Percentiles rank a stretch among this genome's conserved stretches.
These are phyloP conservation scores for Apis florea DNA, from an alignment of 1,140 invertebrate species.

Conservation along the genomic window DNA sequence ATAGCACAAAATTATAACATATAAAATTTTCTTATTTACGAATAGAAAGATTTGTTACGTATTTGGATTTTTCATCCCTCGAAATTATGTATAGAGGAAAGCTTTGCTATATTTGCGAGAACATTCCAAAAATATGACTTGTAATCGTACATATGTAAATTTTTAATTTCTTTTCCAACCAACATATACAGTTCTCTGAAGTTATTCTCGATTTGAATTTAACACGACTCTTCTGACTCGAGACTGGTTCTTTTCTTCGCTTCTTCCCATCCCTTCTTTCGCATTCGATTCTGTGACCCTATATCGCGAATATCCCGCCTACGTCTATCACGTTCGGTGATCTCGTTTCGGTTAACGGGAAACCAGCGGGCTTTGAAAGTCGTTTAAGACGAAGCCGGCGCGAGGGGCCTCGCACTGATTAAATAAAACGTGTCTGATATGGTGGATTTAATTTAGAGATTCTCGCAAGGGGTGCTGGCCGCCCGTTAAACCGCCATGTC, in stretches of 20 bases:
- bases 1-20: no score
- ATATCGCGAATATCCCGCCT: conserved; percentile 54
- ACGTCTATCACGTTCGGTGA: conserved; percentile 56
- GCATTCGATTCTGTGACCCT: conserved; percentile 47
- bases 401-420: conserved; percentile 68
- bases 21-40: no score
- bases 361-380: conserved; percentile 67
- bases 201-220: background rate
- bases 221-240: background rate
- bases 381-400: conserved; percentile 63
- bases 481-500: conserved; percentile 43
- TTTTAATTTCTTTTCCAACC: no score
- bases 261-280: conserved; percentile 13
- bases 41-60: no score
- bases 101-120: no score
- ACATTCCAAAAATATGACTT: no score
- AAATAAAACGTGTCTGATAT: conserved; percentile 79
- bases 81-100: no score
- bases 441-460: conserved; percentile 77
- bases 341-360: conserved; percentile 65
- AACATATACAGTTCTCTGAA: no score
- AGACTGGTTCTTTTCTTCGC: conserved; percentile 19
- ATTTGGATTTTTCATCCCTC: no score
- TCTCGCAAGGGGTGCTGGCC: conserved; percentile 40
- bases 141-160: no score